phyloP scores from a whole-genome alignment of 2,113 vertebrate species.

The Scytalopus superciliaris region DNA sequence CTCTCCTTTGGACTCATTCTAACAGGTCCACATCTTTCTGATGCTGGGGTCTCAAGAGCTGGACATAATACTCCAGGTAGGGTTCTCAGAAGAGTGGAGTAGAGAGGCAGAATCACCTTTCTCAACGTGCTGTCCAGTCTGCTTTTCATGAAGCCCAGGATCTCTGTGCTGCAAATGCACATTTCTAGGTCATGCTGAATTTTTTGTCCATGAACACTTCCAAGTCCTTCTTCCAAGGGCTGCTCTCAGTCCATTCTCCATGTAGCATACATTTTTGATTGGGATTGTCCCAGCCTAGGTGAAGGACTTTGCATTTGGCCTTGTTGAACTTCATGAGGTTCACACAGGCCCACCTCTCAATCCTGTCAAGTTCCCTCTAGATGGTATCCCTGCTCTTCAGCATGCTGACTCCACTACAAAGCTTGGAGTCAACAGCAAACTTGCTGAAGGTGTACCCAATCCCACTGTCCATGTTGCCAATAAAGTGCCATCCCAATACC shows the following conservation, averaged over 20 bases:
- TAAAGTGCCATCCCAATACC: background rate
- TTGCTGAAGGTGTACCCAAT: background rate
- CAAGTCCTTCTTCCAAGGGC: background rate
- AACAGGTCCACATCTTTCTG: rapidly evolving
- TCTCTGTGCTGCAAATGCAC: background rate
- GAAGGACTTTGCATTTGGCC: background rate
- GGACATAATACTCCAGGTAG: background rate
- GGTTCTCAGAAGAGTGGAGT: background rate
- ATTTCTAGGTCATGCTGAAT: background rate
- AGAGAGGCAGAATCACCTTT: background rate
- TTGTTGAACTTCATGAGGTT: background rate
- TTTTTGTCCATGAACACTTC: rapidly evolving
- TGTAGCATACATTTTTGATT: background rate
- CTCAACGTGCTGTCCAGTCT: rapidly evolving
- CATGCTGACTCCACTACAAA: background rate
- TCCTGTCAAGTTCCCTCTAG: background rate
- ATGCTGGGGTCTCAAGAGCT: background rate
- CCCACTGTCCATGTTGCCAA: background rate
- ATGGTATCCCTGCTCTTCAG: background rate
- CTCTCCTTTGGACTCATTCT: background rate
- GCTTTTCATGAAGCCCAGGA: background rate
- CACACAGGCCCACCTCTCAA: background rate
- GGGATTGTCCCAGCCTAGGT: background rate
- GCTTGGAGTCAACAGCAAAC: background rate
- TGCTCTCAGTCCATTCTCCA: background rate